phyloP scores from a whole-genome alignment of 2,113 vertebrate species.

The Polypterus bichir region DNA sequence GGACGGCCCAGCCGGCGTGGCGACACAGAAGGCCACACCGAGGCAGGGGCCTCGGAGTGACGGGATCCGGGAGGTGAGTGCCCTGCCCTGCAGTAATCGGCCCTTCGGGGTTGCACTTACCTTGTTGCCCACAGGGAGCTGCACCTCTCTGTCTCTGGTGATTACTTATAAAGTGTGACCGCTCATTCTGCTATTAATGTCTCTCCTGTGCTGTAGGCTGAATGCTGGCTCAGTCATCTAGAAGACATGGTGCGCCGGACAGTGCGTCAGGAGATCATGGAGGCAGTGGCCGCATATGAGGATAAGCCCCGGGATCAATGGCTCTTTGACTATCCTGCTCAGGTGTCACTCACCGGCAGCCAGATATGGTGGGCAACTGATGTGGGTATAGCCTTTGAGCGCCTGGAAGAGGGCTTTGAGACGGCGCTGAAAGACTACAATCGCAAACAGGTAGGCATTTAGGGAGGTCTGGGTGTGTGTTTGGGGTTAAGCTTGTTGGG shows the following conservation, averaged over 20 bases:
- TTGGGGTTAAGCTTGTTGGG: too few relatives aligned
- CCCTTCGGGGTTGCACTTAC: too few relatives aligned
- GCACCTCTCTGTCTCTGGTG: too few relatives aligned
- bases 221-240: constrained; percentile 44
- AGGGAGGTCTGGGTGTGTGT: too few relatives aligned
- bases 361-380: constrained; percentile 57
- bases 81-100: too few relatives aligned
- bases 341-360: constrained; percentile 47
- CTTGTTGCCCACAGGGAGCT: too few relatives aligned
- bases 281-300: constrained; percentile 42
- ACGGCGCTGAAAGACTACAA: constrained; percentile 51
- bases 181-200: neutral
- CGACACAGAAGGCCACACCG: too few relatives aligned
- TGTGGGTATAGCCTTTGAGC: constrained; percentile 52
- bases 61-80: too few relatives aligned
- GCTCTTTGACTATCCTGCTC: constrained; percentile 55
- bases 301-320: constrained; percentile 55
- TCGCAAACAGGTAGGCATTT: constrained; percentile 22
- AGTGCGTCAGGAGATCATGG: constrained; percentile 46
- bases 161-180: too few relatives aligned
- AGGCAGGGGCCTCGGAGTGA: too few relatives aligned
- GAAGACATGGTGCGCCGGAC: constrained; percentile 40
- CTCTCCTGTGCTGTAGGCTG: constrained; percentile 28
- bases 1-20: too few relatives aligned
- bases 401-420: constrained; percentile 52